Evolutionary conservation across 2,888 invertebrate species (phyloP), one percentile per base, ranked within the genome.

Genomic region (Coelinius sp.): DNA sequence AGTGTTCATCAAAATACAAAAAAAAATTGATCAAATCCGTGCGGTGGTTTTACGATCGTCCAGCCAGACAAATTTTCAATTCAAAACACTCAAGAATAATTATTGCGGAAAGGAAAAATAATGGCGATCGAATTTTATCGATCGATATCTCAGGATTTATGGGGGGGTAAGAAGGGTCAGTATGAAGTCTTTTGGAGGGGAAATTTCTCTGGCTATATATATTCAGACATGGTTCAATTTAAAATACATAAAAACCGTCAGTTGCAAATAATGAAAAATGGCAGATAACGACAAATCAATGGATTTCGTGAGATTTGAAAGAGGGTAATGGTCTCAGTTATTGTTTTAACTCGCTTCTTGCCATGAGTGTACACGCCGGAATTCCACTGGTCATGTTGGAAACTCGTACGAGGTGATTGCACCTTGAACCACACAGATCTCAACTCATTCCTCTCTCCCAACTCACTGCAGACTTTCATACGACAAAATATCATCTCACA

Each of bases 391-490:
- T 65, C 76, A 78, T 77, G 75, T 77, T 74, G 77, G 67, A 52
- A 68, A 44, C 67, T 70, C 46, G 22, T 52, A 59, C 67, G 79
- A 82, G 84, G 82, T 82, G 81, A 84, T 78, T 82, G 82, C 82
- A 84, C 82, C 81, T 84, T 83, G 82, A 81, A 81, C 81, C 74
- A 62, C 70, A 70, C 76, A 78, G 79, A 72, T 75, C 49, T 59
- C 73, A 27, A 63, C 53, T 44, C 17, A 65, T 66, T 71, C 71
- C 65, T 72, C 64, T 66, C 65, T 46, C 44, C n/a, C 38, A 44
- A 22, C 41, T 41, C 56, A 25, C 31, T 14, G 66, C 27, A 38
- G 59, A 35, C 17, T 12, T 31, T 35, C 17, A 4, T 53, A 53
- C 35, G 7, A 31, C 56, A 31, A 12, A 35, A 59, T 35, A 59